Evolutionary conservation across 2,888 invertebrate genomes (phyloP), one percentile per base, ranked within the genome.

Genomic region (Drosophila kuntzei): DNA sequence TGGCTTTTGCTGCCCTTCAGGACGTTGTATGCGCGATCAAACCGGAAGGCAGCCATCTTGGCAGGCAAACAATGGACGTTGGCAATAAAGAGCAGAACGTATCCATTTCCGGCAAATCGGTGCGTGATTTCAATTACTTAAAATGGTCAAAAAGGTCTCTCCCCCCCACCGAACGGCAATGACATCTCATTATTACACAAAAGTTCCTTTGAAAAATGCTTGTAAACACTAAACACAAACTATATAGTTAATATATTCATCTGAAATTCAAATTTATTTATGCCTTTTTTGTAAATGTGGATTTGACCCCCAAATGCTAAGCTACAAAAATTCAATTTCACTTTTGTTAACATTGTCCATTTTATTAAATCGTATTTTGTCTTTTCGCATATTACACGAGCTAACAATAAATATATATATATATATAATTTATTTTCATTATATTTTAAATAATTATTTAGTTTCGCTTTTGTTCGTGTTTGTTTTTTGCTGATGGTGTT

Each of bases 361-460:
- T 81, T 87, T 82, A 87, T 82, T 82, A 61, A 81, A 80, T 76
- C 66, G 58, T 76, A 71, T 79, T 62, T 76, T 68, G 64, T 34
- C 27, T 50, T 66, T 67, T 76, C 51, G 79, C 79, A 80, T 84
- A 70, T 76, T 74, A 79, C 82, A 87, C 85, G 76, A 87, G 65
- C 79, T 87, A 83, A 83, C 82, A 83, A 73, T 79, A 66, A 71
- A 87, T 87, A 87, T 78, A 82, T 83, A 70, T 79, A 29, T 79
- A 32, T 70, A 67, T 76, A 63, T 77, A 60, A 79, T 54, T 61
- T 53, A 36, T 44, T 47, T 57, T 57, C 27, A 16, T 61, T 70
- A 60, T 39, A 20, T 18, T 18, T 9, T 61, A 59, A 58, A 68
- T 67, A 66, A 20, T 72, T 71, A 47, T 69, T 78, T 71, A 60